Base-by-base conservation (phyloP, 1,140 invertebrate genomes). In the Onthophagus taurus region DNA sequence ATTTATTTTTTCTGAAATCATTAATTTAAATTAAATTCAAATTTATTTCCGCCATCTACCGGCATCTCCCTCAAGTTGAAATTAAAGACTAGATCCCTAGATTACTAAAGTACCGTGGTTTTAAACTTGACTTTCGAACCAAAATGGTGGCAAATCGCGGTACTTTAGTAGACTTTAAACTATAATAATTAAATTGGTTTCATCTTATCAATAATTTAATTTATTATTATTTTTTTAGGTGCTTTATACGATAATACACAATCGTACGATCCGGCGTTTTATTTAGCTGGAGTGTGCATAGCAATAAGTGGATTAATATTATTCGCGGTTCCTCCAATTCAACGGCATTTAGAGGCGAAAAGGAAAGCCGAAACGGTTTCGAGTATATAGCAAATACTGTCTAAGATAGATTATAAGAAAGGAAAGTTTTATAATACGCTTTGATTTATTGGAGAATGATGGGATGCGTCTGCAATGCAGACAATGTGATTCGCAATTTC, bases 241-340 rank as follows among this genome's bases (percentile, higher is more conserved):
- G 81, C 72, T 67, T 62, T 95, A 37, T 89, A 77, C 57, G 91
- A 95, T 58, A 61, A 66, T 1, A 69, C 79, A 5, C 46, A 72
- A n/a, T 85, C 85, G 4, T 94, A 93, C 63, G 69, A 86, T 57
- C 79, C 82, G 11, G 88, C 83, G 3, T 96, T 95, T 64, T 78
- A 80, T 43, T 68, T 90, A 26, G 81, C 86, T 6, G 92, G 91
- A 2, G 60, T 72, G 2, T 81, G 85, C 62, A 90, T 97, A 31
- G 78, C 81, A 1, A 37, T 90, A 14, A 92, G 89, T 65, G 93
- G 94, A 7, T 14, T 89, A 4, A 89, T 97, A 68, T 71, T 97
- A 29, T 96, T 90, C 64, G 60, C 78, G 31, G 85, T 96, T 56
- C 91, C 91, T 2, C 67, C 75, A n/a, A 55, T 94, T 19, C 80